These are phyloP conservation scores for Intellagama lesueurii DNA, from an alignment of 2,797 vertebrate genomes.

Conservation along the genomic window DNA sequence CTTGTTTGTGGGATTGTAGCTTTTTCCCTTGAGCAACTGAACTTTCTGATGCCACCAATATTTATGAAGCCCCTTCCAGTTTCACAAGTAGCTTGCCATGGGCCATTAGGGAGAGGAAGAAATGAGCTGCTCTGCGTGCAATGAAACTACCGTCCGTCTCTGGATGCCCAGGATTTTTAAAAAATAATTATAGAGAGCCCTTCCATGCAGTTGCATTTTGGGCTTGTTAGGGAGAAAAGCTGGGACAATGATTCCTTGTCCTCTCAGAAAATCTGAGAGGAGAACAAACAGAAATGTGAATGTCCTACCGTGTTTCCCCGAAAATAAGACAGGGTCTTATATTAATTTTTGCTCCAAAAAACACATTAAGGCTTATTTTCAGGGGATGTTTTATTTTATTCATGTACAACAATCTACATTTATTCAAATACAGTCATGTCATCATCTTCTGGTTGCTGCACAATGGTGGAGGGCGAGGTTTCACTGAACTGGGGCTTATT, in stretches of 20 bases:
- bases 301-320: not conserved
- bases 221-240: not conserved
- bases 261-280: slow-evolving; percentile 9
- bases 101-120: not conserved
- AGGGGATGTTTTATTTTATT: no score
- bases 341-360: no score
- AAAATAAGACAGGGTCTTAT: no score
- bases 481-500: no score
- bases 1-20: not conserved
- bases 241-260: slow-evolving; percentile 26
- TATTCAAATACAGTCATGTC: no score
- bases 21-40: not conserved
- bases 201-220: not conserved
- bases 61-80: not conserved
- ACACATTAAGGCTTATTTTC: no score
- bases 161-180: slow-evolving; percentile 1
- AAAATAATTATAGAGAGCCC: not conserved
- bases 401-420: no score
- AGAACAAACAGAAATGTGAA: slow-evolving; percentile 30
- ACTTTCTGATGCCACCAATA: not conserved
- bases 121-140: not conserved
- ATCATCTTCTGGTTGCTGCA: no score
- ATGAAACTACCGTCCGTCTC: no score
- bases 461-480: no score
- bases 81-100: not conserved